These are phyloP conservation scores for Schizopygopsis pylzovi DNA, from an alignment of 2,797 vertebrate species.

Conservation along the genomic window DNA sequence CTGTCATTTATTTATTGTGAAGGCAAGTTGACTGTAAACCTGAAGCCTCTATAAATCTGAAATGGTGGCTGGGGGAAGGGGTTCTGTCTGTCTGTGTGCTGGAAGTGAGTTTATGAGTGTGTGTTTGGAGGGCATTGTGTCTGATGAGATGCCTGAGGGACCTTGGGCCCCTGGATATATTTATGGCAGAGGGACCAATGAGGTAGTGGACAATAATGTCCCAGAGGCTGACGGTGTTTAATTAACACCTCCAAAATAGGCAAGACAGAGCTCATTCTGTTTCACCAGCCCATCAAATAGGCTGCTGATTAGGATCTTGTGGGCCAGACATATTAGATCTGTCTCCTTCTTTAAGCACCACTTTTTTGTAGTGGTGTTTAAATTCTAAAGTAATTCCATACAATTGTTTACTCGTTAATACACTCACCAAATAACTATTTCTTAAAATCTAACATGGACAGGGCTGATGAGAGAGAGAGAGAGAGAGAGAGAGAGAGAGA, in stretches of 20 bases:
- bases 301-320: background rate
- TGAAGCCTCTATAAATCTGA: constrained; percentile 54
- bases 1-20: constrained; percentile 58
- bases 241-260: constrained; percentile 57
- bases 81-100: background rate
- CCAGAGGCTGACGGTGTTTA: constrained; percentile 50
- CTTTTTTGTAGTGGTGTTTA: background rate
- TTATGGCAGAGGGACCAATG: constrained; percentile 41
- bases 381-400: background rate
- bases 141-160: constrained; percentile 27
- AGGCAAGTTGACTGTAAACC: constrained; percentile 50
- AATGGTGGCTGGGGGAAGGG: background rate
- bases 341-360: too few species aligned
- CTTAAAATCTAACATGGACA: background rate
- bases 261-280: constrained; percentile 33
- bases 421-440: background rate
- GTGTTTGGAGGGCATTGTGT: constrained; percentile 36
- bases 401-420: background rate
- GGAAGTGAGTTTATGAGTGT: constrained; percentile 10
- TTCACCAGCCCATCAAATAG: constrained; percentile 7
- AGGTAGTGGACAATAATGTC: constrained; percentile 47
- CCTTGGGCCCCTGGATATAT: constrained; percentile 45
- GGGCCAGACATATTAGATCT: too few species aligned
- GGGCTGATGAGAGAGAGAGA: background rate
- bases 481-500: background rate